Base-by-base conservation (phyloP, 2,113 vertebrate genomes). In the Podarcis cretensis region DNA sequence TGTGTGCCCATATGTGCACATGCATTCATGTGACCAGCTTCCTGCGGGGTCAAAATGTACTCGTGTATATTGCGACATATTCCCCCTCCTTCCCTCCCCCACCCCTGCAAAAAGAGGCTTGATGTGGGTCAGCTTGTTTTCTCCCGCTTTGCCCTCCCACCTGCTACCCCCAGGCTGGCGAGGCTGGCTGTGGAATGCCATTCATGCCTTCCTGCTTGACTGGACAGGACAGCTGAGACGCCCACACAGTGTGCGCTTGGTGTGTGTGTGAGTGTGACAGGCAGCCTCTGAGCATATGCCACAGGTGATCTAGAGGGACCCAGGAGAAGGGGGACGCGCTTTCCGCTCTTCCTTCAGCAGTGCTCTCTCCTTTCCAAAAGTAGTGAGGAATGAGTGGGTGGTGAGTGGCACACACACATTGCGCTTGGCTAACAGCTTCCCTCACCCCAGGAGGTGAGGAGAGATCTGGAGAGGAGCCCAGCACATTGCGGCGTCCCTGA, bases 401-500 rank as follows among this genome's bases (percentile, higher is more conserved):
- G 73, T 54, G 81, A 88, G 81, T 35, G 43, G 81, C 81, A 48
- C 59, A 48, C 87, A 77, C 81, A 77, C 81, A 54, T 68, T 77
- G 81, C 77, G 81, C 87, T 77, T 54, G 81, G 81, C 81, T 75
- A 66, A 77, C 87, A 77, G 87, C 87, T 76, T 88, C 81, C n/a
- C 87, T 83, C 81, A 35, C 54, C 81, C 87, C 40, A 32, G 87
- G 87, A 88, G 87, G 87, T 77, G 87, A 83, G 83, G 79, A 76
- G 35, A 83, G 87, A 48, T 88, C 81, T 88, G 87, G 87, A 88
- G 77, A 88, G 81, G 81, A 77, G 87, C 87, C 87, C 87, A 37
- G 87, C 81, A 48, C 63, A 83, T 88, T 83, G 80, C 81, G n/a
- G 81, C 81, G 32, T 88, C 87, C 87, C 87, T 83, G 87, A 88